A percentile compares a stretch with the other conserved stretches of the same genome.
These are phyloP conservation scores for Volucella inanis DNA, from an alignment of 2,888 invertebrate genomes.

Conservation along the genomic window DNA sequence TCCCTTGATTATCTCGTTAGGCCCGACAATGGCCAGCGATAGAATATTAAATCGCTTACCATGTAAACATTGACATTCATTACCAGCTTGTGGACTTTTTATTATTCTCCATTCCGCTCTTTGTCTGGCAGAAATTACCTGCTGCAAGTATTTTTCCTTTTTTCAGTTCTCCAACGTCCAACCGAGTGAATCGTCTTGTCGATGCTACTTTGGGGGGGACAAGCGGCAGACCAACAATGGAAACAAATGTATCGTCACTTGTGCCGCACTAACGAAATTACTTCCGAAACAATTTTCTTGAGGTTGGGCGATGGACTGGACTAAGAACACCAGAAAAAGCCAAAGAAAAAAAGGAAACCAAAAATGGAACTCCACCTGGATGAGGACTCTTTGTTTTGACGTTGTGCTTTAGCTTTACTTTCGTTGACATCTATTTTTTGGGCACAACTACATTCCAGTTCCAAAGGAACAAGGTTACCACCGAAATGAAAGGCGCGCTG, in stretches of 20 bases:
- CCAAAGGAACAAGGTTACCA: background rate
- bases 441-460: background rate
- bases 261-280: constrained; percentile 67
- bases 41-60: constrained; percentile 75
- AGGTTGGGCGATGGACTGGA: constrained; percentile 10
- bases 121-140: constrained; percentile 66
- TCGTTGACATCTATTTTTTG: constrained; percentile 59
- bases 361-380: constrained; percentile 39
- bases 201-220: background rate
- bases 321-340: background rate
- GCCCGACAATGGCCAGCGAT: constrained; percentile 71
- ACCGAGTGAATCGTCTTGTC: constrained; percentile 34
- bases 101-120: constrained; percentile 69
- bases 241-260: constrained; percentile 27
- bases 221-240: no score
- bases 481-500: constrained; percentile 59
- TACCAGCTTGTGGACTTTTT: constrained; percentile 72
- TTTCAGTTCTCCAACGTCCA: constrained; percentile 13
- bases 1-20: constrained; percentile 74
- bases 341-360: no score
- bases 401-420: constrained; percentile 52
- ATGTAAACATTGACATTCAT: constrained; percentile 76
- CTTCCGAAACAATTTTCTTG: constrained; percentile 67
- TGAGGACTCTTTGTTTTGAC: constrained; percentile 34
- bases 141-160: background rate